Percentiles rank a stretch among this genome's conserved stretches.
Evolutionary conservation across 1,140 invertebrate species (phyloP).

Genomic region (Prorops nasuta): DNA sequence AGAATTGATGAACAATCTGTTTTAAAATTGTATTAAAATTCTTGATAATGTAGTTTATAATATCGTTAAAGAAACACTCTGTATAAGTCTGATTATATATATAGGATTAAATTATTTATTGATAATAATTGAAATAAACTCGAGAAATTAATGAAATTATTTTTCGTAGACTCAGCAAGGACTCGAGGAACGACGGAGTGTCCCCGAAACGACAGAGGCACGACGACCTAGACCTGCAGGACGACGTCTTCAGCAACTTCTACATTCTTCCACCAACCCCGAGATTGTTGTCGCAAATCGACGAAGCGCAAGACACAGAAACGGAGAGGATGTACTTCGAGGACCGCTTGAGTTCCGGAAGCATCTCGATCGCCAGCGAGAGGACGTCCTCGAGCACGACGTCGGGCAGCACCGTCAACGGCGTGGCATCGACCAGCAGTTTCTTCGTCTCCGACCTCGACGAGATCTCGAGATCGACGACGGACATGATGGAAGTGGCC

Average conservation of each 20-base stretch:
- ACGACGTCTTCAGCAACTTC: slow-evolving; percentile 62
- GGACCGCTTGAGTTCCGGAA: slow-evolving; percentile 28
- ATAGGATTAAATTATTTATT: no score
- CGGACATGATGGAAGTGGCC: slow-evolving; percentile 38
- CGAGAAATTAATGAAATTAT: no score
- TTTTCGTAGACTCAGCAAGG: slow-evolving; percentile 45
- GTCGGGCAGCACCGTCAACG: background rate
- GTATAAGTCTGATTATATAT: no score
- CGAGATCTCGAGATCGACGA: slow-evolving; percentile 24
- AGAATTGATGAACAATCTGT: no score
- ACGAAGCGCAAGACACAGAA: slow-evolving; percentile 48
- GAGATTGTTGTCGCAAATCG: slow-evolving; percentile 66
- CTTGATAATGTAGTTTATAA: no score
- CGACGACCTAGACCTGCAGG: slow-evolving; percentile 47
- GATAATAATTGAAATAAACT: no score
- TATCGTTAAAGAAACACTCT: no score
- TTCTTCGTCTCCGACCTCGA: slow-evolving; percentile 33
- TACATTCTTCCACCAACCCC: slow-evolving; percentile 69
- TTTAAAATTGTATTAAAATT: no score
- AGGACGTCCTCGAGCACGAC: background rate
- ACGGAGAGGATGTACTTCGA: slow-evolving; percentile 29
- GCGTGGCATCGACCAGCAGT: slow-evolving; percentile 4
- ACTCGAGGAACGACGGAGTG: slow-evolving; percentile 44
- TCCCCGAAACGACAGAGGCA: slow-evolving; percentile 44
- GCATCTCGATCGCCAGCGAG: slow-evolving; percentile 13